Evolutionary conservation across 2,113 vertebrate genomes (phyloP).

Genomic region (Mungos mungo): DNA sequence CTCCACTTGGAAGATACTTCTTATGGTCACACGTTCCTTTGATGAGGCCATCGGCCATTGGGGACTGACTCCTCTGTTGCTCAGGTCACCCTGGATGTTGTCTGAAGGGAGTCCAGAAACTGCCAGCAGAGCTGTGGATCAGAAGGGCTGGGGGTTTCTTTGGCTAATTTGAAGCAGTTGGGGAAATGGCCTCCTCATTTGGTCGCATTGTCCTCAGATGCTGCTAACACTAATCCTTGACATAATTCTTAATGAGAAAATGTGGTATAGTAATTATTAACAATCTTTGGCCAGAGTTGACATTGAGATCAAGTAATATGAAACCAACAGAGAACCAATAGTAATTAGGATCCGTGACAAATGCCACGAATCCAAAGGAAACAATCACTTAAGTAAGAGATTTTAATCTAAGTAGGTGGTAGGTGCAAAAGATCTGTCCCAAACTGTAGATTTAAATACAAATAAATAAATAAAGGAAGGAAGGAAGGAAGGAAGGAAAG

Average conservation of each 20-base stretch:
- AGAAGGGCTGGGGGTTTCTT: not conserved
- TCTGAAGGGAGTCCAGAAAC: not conserved
- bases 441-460: not conserved
- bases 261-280: not conserved
- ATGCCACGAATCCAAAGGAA: not conserved
- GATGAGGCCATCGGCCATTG: not conserved
- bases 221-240: not conserved
- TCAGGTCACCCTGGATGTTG: rapidly evolving
- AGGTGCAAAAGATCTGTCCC: not conserved
- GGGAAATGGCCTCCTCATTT: not conserved
- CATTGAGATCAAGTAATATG: not conserved
- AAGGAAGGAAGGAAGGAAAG: not conserved
- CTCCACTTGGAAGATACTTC: not conserved
- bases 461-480: not conserved
- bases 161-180: not conserved
- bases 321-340: not conserved
- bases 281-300: not conserved
- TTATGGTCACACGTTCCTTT: rapidly evolving
- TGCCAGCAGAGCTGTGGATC: not conserved
- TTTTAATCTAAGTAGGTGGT: not conserved
- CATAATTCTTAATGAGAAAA: not conserved
- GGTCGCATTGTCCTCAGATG: not conserved
- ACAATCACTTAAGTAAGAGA: not conserved
- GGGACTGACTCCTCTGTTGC: not conserved
- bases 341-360: not conserved